Evolutionary conservation across 1,140 invertebrate species (phyloP), one percentile per base, ranked within the genome.

Genomic region (Acromyrmex charruanus): DNA sequence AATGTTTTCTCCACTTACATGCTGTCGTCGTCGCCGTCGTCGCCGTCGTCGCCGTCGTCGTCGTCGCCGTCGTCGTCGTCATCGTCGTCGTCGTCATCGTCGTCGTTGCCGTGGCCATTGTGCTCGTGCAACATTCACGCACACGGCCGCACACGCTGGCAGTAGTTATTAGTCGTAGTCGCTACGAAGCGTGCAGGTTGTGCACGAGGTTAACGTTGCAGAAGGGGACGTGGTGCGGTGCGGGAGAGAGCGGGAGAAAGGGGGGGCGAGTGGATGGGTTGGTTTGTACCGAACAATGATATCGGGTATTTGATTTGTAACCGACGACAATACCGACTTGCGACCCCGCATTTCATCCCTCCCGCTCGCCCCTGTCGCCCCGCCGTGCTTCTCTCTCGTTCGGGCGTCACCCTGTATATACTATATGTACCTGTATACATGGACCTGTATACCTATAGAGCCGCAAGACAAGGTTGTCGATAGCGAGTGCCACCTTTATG

Each of bases 261-360:
- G 35, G 53, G n/a, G 55, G 68, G 74, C 58, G 86, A 79, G 87
- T 77, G 79, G 75, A 86, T 79, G 86, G 87, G 85, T 88, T 88
- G 89, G 90, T 87, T 90, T 85, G 89, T 92, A 93, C 80, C 88
- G 93, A 93, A 94, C 93, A 94, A 94, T 93, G 93, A 94, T 94
- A 94, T 94, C 92, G 93, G 92, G 92, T 93, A 94, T 94, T 94
- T 94, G 94, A 94, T 94, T 94, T 94, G 94, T 92, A 94, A 94
- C 92, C 93, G 92, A 93, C 92, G 93, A 94, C 94, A 94, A 94
- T 94, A 92, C 91, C 88, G 89, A 90, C 91, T 92, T 92, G 88
- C 90, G 91, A 91, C 88, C 90, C 90, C 82, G 90, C 88, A 90
- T 92, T 91, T 91, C 90, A 89, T 89, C 81, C 90, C 84, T 88